These are phyloP conservation scores for Pionites leucogaster DNA, from an alignment of 2,113 vertebrate genomes.

Conservation along the genomic window DNA sequence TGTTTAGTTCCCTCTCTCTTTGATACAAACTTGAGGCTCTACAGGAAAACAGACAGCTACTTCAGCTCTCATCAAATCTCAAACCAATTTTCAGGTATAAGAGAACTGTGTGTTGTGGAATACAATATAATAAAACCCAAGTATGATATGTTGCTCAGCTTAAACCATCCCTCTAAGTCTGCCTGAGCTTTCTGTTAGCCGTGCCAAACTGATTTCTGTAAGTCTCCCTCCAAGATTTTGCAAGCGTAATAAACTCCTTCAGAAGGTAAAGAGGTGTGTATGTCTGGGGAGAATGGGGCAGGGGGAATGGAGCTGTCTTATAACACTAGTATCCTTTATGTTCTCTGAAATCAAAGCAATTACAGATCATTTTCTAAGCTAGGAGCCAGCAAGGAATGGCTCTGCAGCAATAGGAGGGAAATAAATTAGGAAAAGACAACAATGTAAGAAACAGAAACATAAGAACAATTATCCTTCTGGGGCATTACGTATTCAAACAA, in stretches of 20 bases:
- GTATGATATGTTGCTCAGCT: background rate
- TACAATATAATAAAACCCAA: background rate
- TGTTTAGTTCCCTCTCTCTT: background rate
- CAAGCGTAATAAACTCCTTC: background rate
- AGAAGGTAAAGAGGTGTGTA: background rate
- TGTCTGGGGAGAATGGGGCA: fast-evolving
- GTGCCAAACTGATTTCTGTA: background rate
- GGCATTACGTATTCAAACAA: background rate
- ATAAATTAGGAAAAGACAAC: background rate
- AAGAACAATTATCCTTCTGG: background rate
- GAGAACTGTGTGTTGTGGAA: background rate
- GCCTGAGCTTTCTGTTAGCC: background rate
- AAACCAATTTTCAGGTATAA: background rate
- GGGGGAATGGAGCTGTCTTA: background rate
- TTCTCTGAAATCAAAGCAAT: slow-evolving; percentile 9
- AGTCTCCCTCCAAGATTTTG: background rate
- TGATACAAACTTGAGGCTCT: background rate
- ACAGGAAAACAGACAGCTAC: background rate
- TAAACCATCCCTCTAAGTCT: background rate
- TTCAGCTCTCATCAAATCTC: slow-evolving; percentile 21
- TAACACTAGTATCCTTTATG: background rate
- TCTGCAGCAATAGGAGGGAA: background rate
- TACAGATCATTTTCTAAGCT: background rate
- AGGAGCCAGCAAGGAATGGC: background rate
- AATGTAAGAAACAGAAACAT: background rate